Evolutionary conservation across 2,797 vertebrate species (phyloP).

Genomic region (Enteromius afrohamiltoni): DNA sequence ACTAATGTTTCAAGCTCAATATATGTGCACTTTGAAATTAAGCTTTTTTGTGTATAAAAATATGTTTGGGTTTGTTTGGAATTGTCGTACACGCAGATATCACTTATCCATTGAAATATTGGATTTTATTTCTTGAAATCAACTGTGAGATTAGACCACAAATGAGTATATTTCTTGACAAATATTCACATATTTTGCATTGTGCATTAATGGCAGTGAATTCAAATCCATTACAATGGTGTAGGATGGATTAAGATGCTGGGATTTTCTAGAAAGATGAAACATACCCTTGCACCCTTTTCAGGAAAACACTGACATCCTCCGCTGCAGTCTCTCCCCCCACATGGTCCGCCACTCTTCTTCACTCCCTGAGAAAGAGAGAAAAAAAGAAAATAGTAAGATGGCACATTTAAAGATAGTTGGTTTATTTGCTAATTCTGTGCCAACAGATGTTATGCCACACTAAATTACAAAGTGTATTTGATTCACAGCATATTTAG

Average conservation of each 20-base stretch:
- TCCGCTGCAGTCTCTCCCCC: constrained; percentile 95
- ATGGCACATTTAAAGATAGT: not conserved
- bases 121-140: not conserved
- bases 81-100: not conserved
- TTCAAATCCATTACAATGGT: not conserved
- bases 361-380: constrained; percentile 86
- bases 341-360: constrained; percentile 87
- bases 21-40: not conserved
- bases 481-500: constrained; percentile 11
- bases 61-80: not conserved
- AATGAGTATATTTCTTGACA: not conserved
- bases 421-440: not conserved
- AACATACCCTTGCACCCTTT: constrained; percentile 93
- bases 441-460: not conserved
- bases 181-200: not conserved
- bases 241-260: not conserved
- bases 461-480: not conserved
- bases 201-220: not conserved
- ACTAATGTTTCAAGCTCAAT: not conserved
- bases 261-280: not conserved
- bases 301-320: constrained; percentile 95
- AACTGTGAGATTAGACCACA: not conserved
- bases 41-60: not conserved
- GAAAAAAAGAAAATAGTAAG: constrained; percentile 26
- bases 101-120: not conserved